These are phyloP conservation scores for Acanthosepion lycidas DNA, from an alignment of 2,888 invertebrate species.

Conservation along the genomic window DNA sequence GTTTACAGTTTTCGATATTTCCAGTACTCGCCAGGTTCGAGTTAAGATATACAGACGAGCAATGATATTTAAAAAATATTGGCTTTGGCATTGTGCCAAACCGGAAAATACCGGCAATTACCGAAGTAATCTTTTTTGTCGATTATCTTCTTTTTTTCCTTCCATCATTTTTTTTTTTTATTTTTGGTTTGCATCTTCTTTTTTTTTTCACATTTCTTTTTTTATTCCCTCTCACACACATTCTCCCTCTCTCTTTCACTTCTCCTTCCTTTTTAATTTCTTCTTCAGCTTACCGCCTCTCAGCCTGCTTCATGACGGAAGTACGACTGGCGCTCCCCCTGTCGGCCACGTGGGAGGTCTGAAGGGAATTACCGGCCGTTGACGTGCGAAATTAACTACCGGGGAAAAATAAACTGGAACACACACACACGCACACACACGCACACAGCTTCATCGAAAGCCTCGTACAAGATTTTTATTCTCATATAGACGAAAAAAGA, in stretches of 20 bases:
- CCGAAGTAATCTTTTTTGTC: background rate
- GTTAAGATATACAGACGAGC: background rate
- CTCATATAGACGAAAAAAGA: background rate
- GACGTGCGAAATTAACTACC: conserved; percentile 36
- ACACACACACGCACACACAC: background rate
- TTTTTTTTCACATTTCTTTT: background rate
- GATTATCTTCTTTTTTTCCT: background rate
- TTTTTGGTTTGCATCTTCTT: background rate
- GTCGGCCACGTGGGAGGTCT: conserved; percentile 38
- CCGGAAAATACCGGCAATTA: conserved; percentile 9
- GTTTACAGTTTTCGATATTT: background rate
- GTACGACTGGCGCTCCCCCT: conserved; percentile 9
- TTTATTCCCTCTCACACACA: background rate
- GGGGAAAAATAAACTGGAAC: background rate
- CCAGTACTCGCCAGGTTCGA: background rate
- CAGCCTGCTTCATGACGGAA: conserved; percentile 34
- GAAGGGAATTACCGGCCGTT: conserved; percentile 34
- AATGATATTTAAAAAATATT: background rate
- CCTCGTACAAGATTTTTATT: background rate
- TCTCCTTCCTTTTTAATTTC: background rate
- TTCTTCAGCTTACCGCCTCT: background rate
- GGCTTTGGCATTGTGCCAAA: background rate
- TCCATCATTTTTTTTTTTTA: background rate
- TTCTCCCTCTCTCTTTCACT: background rate
- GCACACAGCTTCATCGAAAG: background rate